Evolutionary conservation across 2,113 vertebrate species (phyloP).

Genomic region (Cyprinus carpio): DNA sequence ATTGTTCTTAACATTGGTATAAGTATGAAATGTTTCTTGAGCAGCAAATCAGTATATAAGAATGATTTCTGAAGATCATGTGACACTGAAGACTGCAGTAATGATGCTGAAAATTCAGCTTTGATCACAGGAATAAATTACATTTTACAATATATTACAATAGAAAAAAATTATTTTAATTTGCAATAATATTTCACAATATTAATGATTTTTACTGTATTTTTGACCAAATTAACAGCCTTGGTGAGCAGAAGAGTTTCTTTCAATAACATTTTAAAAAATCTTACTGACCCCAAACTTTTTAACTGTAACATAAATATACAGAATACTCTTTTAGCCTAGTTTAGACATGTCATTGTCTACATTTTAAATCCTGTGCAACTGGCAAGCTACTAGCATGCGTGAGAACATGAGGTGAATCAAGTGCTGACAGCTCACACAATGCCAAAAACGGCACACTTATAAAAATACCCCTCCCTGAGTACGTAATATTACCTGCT

Average conservation of each 20-base stretch:
- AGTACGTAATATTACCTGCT: slow-evolving; percentile 81
- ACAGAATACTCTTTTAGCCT: not conserved
- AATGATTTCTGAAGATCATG: not conserved
- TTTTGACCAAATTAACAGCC: not conserved
- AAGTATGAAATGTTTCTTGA: not conserved
- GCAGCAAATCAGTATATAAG: not conserved
- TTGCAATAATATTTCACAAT: not conserved
- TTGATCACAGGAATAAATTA: not conserved
- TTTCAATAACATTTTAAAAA: not conserved
- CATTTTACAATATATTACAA: not conserved
- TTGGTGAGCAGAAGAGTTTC: not conserved
- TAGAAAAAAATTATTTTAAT: not conserved
- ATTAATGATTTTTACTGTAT: not conserved
- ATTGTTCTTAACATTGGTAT: not conserved
- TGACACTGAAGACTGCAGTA: not conserved
- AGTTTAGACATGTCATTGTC: not conserved
- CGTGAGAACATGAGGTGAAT: slow-evolving; percentile 23
- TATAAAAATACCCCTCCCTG: slow-evolving; percentile 29
- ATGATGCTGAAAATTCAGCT: not conserved
- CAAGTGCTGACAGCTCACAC: not conserved
- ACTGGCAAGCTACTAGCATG: slow-evolving; percentile 29
- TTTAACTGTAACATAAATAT: not conserved
- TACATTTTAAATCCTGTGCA: not conserved
- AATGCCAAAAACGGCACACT: not conserved
- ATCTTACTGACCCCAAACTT: not conserved